Evolutionary conservation across 2,113 vertebrate genomes (phyloP).

Genomic region (Pithys albifrons): DNA sequence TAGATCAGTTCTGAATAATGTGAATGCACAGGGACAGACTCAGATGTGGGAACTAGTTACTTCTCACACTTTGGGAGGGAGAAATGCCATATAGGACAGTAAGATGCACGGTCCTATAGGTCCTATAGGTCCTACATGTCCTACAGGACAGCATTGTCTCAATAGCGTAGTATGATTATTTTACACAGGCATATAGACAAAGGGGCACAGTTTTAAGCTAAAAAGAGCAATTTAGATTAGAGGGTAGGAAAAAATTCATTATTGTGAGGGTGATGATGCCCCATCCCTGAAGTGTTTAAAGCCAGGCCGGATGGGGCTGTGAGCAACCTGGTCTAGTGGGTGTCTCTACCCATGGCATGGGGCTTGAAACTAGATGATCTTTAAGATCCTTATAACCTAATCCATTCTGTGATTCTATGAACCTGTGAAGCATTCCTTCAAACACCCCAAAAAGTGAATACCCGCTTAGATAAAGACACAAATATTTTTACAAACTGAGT

Average conservation of each 20-base stretch:
- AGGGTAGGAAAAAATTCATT: neutral
- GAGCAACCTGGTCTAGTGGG: neutral
- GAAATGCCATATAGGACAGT: neutral
- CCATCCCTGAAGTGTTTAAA: fast-evolving
- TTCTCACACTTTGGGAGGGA: neutral
- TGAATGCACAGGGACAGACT: neutral
- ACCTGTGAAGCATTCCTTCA: fast-evolving
- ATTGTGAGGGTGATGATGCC: no score
- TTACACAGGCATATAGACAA: neutral
- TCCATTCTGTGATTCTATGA: neutral
- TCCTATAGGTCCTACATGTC: neutral
- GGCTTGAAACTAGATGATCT: neutral
- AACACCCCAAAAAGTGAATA: neutral
- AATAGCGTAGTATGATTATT: neutral
- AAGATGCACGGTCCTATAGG: neutral
- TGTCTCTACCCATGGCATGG: neutral
- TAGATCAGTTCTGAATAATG: neutral
- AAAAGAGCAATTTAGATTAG: neutral
- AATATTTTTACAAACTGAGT: neutral
- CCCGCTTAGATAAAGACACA: neutral
- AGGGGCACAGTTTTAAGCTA: neutral
- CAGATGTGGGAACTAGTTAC: neutral
- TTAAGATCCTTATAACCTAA: neutral
- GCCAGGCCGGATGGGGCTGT: neutral
- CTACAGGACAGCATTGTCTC: neutral